phyloP scores from a whole-genome alignment of 2,888 invertebrate species.

The Oscheius sp. region DNA sequence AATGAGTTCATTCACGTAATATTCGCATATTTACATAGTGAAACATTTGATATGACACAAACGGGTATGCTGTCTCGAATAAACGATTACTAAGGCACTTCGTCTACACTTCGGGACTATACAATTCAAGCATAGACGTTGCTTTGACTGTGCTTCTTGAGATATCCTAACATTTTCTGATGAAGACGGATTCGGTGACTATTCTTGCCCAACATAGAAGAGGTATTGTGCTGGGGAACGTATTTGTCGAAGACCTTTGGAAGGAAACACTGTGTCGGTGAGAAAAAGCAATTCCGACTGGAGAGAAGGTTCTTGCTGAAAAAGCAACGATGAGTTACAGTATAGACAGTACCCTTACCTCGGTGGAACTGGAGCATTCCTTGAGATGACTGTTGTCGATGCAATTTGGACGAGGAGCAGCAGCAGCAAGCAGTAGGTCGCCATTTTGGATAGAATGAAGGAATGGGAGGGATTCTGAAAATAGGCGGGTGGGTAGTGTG shows the following conservation, averaged over 20 bases:
- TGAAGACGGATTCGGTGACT: neutral
- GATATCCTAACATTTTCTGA: too few relatives aligned
- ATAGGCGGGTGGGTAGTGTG: too few relatives aligned
- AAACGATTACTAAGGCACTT: slow-evolving; percentile 16
- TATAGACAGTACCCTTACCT: too few relatives aligned
- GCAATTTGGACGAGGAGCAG: too few relatives aligned
- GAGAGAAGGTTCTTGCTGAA: slow-evolving; percentile 18
- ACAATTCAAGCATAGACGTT: neutral
- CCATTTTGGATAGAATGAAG: too few relatives aligned
- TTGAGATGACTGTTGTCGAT: too few relatives aligned
- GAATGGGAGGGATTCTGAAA: too few relatives aligned
- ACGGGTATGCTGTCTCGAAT: neutral
- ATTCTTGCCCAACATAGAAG: slow-evolving; percentile 10
- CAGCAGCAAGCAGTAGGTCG: too few relatives aligned
- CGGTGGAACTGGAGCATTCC: too few relatives aligned
- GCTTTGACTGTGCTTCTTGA: too few relatives aligned
- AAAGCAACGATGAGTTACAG: too few relatives aligned
- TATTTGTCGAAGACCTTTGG: slow-evolving; percentile 25
- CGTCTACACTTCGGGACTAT: neutral
- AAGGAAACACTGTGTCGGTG: slow-evolving; percentile 28
- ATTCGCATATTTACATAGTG: neutral
- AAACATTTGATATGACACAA: slow-evolving; percentile 12
- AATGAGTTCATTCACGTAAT: slow-evolving; percentile 42
- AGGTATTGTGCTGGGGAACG: slow-evolving; percentile 11
- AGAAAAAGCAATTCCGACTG: slow-evolving; percentile 29